phyloP scores from a whole-genome alignment of 1,140 invertebrate genomes.

The Psix sp. region DNA sequence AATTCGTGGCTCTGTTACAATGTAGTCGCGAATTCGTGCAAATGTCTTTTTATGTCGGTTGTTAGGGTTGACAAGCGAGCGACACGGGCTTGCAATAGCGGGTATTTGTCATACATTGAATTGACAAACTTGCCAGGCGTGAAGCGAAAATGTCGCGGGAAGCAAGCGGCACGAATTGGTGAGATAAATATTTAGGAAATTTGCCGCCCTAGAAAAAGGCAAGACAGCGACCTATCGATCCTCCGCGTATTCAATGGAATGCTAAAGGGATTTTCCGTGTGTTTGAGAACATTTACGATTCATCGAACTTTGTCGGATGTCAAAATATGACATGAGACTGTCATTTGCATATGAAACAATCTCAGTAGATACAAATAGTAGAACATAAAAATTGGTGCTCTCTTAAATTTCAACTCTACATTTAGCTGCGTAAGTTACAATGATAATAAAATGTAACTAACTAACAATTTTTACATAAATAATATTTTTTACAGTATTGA shows the following conservation, averaged over 20 bases:
- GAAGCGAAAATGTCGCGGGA: constrained; percentile 65
- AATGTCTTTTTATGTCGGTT: constrained; percentile 55
- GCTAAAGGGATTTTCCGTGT: constrained; percentile 69
- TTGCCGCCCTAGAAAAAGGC: constrained; percentile 66
- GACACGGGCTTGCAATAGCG: constrained; percentile 58
- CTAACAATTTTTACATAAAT: too few species aligned
- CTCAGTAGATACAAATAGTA: too few species aligned
- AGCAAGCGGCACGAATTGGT: constrained; percentile 33
- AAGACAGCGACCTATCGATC: constrained; percentile 54
- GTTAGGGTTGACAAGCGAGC: constrained; percentile 56
- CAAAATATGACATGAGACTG: constrained; percentile 37
- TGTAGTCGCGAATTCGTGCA: constrained; percentile 44
- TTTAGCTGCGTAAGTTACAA: too few species aligned
- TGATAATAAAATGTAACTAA: too few species aligned
- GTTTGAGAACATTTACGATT: constrained; percentile 54
- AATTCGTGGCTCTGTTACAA: constrained; percentile 50
- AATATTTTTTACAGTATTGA: too few species aligned
- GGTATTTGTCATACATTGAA: constrained; percentile 75
- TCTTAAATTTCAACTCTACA: too few species aligned
- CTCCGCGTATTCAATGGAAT: constrained; percentile 68
- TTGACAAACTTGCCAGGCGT: constrained; percentile 71
- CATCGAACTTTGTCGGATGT: constrained; percentile 21
- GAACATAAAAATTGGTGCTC: too few species aligned
- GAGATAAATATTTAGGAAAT: constrained; percentile 77
- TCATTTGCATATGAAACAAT: constrained; percentile 33